These are phyloP conservation scores for Centropristis striata DNA, from an alignment of 2,113 vertebrate genomes.

Conservation along the genomic window DNA sequence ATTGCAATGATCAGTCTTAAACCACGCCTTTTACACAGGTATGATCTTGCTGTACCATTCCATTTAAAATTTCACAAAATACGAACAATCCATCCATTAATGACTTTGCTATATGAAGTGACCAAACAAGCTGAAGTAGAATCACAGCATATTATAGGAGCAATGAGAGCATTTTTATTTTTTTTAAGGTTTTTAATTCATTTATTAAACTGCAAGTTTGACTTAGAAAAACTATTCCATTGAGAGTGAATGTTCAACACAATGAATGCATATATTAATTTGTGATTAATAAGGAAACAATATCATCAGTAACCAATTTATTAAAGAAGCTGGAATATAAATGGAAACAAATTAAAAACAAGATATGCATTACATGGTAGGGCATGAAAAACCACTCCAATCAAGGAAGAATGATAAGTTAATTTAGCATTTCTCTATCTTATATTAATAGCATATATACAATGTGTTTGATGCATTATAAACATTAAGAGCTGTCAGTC, in stretches of 20 bases:
- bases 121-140: neutral
- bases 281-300: conserved; percentile 1
- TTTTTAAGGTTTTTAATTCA: conserved; percentile 26
- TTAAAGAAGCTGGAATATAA: neutral
- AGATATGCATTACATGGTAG: neutral
- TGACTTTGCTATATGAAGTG: neutral
- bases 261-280: conserved; percentile 19
- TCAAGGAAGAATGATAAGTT: conserved; percentile 47
- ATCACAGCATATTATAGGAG: neutral
- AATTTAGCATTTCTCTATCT: conserved; percentile 49
- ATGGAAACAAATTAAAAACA: conserved; percentile 22
- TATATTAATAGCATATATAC: conserved; percentile 65
- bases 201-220: conserved; percentile 24
- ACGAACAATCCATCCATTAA: neutral
- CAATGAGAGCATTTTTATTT: conserved; percentile 7
- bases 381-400: conserved; percentile 8
- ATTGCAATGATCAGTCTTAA: neutral
- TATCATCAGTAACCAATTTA: conserved; percentile 8
- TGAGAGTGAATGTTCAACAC: conserved; percentile 3
- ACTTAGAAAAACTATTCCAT: conserved; percentile 11
- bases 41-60: neutral
- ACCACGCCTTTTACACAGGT: neutral
- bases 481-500: conserved; percentile 76
- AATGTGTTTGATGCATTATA: conserved; percentile 26
- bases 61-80: neutral